These are phyloP conservation scores for Synergus laeviventris DNA, from an alignment of 2,888 invertebrate species.

Conservation along the genomic window DNA sequence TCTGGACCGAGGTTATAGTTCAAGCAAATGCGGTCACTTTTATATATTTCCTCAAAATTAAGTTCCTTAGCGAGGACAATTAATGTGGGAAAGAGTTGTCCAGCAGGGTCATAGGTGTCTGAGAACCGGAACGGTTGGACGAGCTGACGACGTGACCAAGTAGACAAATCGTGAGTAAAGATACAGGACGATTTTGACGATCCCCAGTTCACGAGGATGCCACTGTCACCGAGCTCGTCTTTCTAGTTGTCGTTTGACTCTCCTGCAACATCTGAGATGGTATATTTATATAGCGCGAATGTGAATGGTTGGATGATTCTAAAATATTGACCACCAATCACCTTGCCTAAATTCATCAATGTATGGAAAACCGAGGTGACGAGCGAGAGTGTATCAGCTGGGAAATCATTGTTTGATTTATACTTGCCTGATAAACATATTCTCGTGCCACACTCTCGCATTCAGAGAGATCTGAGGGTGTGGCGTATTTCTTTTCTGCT, in stretches of 20 bases:
- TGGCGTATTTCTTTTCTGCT: too few species aligned
- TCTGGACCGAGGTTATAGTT: constrained; percentile 54
- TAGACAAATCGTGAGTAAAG: constrained; percentile 61
- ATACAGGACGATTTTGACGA: constrained; percentile 35
- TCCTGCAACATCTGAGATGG: too few species aligned
- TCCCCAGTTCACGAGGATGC: constrained; percentile 38
- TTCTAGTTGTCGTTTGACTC: constrained; percentile 12
- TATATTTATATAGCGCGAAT: too few species aligned
- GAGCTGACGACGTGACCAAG: constrained; percentile 64
- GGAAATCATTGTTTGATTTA: too few species aligned
- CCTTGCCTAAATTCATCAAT: too few species aligned
- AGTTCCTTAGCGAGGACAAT: constrained; percentile 58
- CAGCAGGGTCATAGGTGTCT: constrained; percentile 69
- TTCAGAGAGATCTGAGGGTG: too few species aligned
- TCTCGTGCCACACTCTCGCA: too few species aligned
- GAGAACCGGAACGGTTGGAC: constrained; percentile 71
- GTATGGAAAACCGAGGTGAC: too few species aligned
- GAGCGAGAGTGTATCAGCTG: too few species aligned
- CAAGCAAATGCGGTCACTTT: constrained; percentile 49
- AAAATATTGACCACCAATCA: too few species aligned
- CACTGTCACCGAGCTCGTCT: constrained; percentile 37
- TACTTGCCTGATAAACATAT: too few species aligned
- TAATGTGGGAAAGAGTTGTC: constrained; percentile 68
- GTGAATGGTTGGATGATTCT: too few species aligned
- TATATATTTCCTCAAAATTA: constrained; percentile 61